A percentile compares a stretch with the other conserved stretches of the same genome.
These are phyloP conservation scores for Paramormyrops hopkinsi DNA, from an alignment of 2,797 vertebrate genomes.

Conservation along the genomic window DNA sequence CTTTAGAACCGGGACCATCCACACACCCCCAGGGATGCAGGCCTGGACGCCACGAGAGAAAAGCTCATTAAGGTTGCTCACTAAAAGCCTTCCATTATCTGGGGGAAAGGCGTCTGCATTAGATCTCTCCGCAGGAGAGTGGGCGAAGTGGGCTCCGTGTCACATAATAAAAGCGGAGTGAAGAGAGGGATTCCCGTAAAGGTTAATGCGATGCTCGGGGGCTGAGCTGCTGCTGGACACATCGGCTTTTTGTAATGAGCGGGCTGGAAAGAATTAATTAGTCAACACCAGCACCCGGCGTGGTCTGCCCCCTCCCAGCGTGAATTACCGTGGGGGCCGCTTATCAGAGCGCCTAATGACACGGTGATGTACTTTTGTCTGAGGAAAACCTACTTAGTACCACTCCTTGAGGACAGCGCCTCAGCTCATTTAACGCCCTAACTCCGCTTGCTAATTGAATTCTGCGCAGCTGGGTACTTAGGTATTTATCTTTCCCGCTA, in stretches of 20 bases:
- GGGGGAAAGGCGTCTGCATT: background rate
- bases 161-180: background rate
- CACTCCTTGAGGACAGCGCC: background rate
- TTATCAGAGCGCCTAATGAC: conserved; percentile 2
- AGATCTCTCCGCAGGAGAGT: background rate
- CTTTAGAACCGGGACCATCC: background rate
- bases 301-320: background rate
- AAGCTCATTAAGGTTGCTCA: background rate
- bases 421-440: background rate
- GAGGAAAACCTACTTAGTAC: background rate
- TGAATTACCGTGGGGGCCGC: background rate
- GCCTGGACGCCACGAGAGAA: background rate
- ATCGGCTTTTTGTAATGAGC: conserved; percentile 18
- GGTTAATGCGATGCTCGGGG: conserved; percentile 3
- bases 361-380: background rate
- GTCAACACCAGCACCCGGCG: background rate
- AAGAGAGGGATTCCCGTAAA: background rate
- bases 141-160: background rate
- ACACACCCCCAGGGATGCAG: background rate
- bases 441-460: conserved; percentile 14
- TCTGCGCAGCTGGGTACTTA: background rate
- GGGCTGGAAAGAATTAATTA: conserved; percentile 22
- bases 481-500: background rate
- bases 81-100: conserved; percentile 15
- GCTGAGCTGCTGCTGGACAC: conserved; percentile 1